Percentiles rank a stretch among this genome's conserved stretches.
Evolutionary conservation across 2,113 vertebrate species (phyloP).

Genomic region (Toxotes jaculatrix): DNA sequence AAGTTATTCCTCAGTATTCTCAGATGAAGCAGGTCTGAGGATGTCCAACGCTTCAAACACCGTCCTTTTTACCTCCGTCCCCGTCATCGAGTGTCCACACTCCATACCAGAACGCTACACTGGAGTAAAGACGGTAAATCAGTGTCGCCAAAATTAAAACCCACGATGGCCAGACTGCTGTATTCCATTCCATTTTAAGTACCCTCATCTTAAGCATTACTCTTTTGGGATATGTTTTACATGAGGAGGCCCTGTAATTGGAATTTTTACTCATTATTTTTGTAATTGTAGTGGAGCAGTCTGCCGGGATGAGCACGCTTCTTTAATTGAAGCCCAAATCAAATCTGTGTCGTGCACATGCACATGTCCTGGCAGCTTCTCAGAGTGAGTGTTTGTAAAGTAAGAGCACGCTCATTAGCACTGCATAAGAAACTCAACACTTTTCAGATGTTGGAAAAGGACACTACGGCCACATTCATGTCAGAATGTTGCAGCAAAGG

Average conservation of each 20-base stretch:
- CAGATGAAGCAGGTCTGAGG: not conserved
- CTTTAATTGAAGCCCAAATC: slow-evolving; percentile 36
- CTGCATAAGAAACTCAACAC: slow-evolving; percentile 13
- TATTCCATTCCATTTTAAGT: not conserved
- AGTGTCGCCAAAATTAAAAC: not conserved
- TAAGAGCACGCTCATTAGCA: slow-evolving; percentile 49
- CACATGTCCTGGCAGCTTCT: slow-evolving; percentile 9
- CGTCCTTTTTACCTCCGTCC: not conserved
- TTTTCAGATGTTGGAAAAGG: slow-evolving; percentile 28
- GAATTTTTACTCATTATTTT: slow-evolving; percentile 12
- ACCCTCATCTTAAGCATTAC: slow-evolving; percentile 1
- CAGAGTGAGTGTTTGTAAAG: slow-evolving; percentile 32
- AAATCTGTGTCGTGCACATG: slow-evolving; percentile 33
- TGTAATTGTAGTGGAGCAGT: slow-evolving; percentile 15
- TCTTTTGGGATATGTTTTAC: not conserved
- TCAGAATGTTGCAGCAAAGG: slow-evolving; percentile 25
- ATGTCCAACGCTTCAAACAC: not conserved
- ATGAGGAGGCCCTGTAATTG: not conserved
- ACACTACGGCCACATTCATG: slow-evolving; percentile 50
- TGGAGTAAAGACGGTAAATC: not conserved
- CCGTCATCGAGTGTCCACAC: not conserved
- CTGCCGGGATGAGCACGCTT: slow-evolving; percentile 9
- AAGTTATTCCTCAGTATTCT: not conserved
- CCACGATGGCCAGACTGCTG: not conserved
- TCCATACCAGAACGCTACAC: not conserved